Evolutionary conservation across 2,888 invertebrate genomes (phyloP).

Genomic region (Drosophila affinis): DNA sequence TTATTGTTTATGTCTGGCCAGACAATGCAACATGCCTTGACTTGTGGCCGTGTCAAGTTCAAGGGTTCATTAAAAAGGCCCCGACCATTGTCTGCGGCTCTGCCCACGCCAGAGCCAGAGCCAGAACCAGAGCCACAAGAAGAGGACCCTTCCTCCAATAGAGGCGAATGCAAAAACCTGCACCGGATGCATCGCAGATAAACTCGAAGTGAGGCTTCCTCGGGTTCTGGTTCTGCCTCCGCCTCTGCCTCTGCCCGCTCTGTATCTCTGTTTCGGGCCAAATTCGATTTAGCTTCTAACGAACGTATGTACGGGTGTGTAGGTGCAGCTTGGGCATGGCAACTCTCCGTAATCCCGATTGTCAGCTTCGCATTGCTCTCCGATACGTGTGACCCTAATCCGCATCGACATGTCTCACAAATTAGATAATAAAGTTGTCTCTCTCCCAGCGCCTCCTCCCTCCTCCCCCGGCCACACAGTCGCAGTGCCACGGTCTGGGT

Average conservation of each 20-base stretch:
- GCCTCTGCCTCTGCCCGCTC: not conserved
- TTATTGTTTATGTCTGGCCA: slow-evolving; percentile 60
- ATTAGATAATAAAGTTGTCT: slow-evolving; percentile 77
- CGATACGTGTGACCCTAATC: slow-evolving; percentile 80
- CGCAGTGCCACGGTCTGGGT: slow-evolving; percentile 35
- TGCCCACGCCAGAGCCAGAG: slow-evolving; percentile 26
- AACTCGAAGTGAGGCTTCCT: slow-evolving; percentile 25
- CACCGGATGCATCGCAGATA: slow-evolving; percentile 48
- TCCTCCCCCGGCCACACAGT: slow-evolving; percentile 46
- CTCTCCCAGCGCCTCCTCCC: slow-evolving; percentile 54
- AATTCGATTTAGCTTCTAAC: slow-evolving; percentile 23
- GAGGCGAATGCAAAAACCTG: slow-evolving; percentile 44
- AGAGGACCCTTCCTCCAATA: slow-evolving; percentile 7
- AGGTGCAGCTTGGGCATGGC: slow-evolving; percentile 15
- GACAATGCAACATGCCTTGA: slow-evolving; percentile 74
- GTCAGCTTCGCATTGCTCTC: slow-evolving; percentile 65
- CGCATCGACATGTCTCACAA: slow-evolving; percentile 76
- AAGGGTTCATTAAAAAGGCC: slow-evolving; percentile 69
- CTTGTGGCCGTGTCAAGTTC: slow-evolving; percentile 76
- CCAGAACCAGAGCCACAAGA: not conserved
- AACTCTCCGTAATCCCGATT: slow-evolving; percentile 64
- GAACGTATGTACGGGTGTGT: slow-evolving; percentile 27
- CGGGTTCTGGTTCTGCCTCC: not conserved
- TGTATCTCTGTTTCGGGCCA: not conserved
- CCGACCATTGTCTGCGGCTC: slow-evolving; percentile 40